Evolutionary conservation across 1,140 invertebrate species (phyloP), one percentile per base, ranked within the genome.

Genomic region (Muscidifurax raptorellus): DNA sequence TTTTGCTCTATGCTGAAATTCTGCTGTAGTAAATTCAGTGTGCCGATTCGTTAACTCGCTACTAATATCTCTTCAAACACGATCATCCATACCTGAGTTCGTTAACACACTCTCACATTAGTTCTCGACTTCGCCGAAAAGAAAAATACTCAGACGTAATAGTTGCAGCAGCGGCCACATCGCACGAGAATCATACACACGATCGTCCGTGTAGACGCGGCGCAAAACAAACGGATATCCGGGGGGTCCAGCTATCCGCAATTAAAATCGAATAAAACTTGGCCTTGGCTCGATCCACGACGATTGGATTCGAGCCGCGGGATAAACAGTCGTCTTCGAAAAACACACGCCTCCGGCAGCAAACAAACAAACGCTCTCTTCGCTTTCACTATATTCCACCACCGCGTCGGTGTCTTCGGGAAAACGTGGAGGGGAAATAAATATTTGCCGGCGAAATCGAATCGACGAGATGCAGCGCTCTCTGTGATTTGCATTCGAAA

Each of bases 211-310:
- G 52, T 7, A 59, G 18, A 59, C 22, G 52, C 52, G 52, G 15
- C 22, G 30, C 52, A 32, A 75, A 44, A 75, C 36, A 47, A 75
- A 78, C 76, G 76, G 76, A 78, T 30, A 78, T 78, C 76, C 76
- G 76, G 76, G 44, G 44, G 18, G 47, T 59, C 13, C 27, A 59
- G 76, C 32, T 59, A 28, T 13, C 10, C 18, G 52, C 76, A 64
- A 78, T 78, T 78, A 78, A 78, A 78, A 78, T 78, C 27, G 52
- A 78, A 78, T 78, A 78, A 78, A 78, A 30, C 2, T 59, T 22
- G 47, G 52, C 76, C 47, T 78, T 64, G 76, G 40, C 76, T 78
- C 47, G 2, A 27, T 47, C 36, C 7, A 47, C 40, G 47, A 32
- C 76, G 47, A 78, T 78, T 78, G 25, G n/a, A 64, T 78, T 64